Evolutionary conservation across 2,888 invertebrate genomes (phyloP).

Genomic region (Argyresthia goedartella): DNA sequence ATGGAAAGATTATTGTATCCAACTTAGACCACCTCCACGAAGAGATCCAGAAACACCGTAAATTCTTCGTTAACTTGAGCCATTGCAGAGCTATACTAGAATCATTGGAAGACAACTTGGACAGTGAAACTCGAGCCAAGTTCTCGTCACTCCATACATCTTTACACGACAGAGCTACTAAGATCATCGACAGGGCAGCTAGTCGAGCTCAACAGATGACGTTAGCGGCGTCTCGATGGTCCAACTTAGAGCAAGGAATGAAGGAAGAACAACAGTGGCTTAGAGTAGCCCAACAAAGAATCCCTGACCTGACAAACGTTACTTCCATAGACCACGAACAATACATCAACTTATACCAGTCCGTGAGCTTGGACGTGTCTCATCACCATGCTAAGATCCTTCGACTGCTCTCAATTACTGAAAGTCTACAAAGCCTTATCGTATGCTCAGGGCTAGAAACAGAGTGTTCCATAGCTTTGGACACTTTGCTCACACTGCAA

Average conservation of each 20-base stretch:
- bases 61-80: constrained; percentile 89
- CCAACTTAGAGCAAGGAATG: constrained; percentile 83
- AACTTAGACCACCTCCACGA: constrained; percentile 86
- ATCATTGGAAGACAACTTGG: constrained; percentile 86
- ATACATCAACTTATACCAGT: constrained; percentile 86
- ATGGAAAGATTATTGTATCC: constrained; percentile 81
- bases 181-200: constrained; percentile 84
- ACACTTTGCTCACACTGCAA: constrained; percentile 79
- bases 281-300: constrained; percentile 85
- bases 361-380: constrained; percentile 82
- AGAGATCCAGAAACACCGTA: constrained; percentile 90
- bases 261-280: constrained; percentile 88
- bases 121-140: constrained; percentile 81
- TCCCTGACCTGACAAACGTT: constrained; percentile 84
- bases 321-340: constrained; percentile 88
- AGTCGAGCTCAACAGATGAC: constrained; percentile 87
- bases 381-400: constrained; percentile 84
- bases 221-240: constrained; percentile 88
- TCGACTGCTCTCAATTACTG: constrained; percentile 79
- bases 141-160: constrained; percentile 82
- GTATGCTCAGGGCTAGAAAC: constrained; percentile 81
- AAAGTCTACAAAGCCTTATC: constrained; percentile 80
- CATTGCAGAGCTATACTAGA: constrained; percentile 89
- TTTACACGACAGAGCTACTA: constrained; percentile 80
- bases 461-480: constrained; percentile 79